phyloP scores from a whole-genome alignment of 1,140 invertebrate genomes.

The Philopotamus ludificatus region DNA sequence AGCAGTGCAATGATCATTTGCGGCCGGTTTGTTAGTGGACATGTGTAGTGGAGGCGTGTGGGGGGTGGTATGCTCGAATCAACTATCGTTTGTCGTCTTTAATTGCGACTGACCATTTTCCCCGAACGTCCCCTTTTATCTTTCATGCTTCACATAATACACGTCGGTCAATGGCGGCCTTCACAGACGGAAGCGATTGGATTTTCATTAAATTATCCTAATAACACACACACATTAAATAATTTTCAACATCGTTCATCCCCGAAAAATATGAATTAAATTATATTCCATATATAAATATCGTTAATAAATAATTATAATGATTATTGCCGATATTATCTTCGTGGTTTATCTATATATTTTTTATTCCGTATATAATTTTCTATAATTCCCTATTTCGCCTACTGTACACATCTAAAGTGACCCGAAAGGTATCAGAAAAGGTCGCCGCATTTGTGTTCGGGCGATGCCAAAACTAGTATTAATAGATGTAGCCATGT shows the following conservation, averaged over 20 bases:
- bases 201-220: neutral
- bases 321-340: too few species aligned
- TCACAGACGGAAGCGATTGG: slow-evolving; percentile 9
- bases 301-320: too few species aligned
- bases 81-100: slow-evolving; percentile 37
- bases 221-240: too few species aligned
- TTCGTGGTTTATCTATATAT: too few species aligned
- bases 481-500: slow-evolving; percentile 33
- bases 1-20: slow-evolving; percentile 7
- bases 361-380: too few species aligned
- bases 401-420: slow-evolving; percentile 24
- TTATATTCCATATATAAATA: too few species aligned
- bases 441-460: slow-evolving; percentile 31
- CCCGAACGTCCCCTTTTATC: slow-evolving; percentile 36
- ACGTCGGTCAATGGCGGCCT: slow-evolving; percentile 25
- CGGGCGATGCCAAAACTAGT: slow-evolving; percentile 33
- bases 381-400: too few species aligned
- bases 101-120: slow-evolving; percentile 35
- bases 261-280: too few species aligned
- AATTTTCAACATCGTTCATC: too few species aligned
- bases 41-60: slow-evolving; percentile 14
- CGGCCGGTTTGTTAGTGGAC: neutral
- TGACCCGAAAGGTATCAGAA: slow-evolving; percentile 32
- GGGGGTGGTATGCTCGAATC: slow-evolving; percentile 27
- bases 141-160: slow-evolving; percentile 35